Evolutionary conservation across 2,797 vertebrate species (phyloP), one percentile per base, ranked within the genome.

Genomic region (Chloroceryle inda): DNA sequence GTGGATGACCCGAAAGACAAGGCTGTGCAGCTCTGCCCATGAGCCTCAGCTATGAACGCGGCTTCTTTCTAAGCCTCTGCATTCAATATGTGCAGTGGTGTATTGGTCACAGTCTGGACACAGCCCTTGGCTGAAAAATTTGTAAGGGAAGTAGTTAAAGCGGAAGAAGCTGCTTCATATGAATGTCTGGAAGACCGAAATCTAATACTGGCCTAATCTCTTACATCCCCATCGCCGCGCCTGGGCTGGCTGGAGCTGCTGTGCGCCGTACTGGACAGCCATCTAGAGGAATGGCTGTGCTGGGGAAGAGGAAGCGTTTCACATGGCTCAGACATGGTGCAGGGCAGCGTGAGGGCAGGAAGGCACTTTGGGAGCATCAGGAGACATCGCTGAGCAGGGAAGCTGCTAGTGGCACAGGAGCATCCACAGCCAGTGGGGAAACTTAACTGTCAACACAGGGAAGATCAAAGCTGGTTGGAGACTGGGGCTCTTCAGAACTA

Each of bases 91-190:
- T 88, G 86, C 63, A 52, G 50, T n/a, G 61, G 63, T 18, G 37
- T 90, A 59, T 92, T 85, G 89, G 83, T 92, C 95, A 95, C 94
- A 94, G 84, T 85, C 89, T 94, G 83, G 72, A 75, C 31, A 37
- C 79, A 82, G 88, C 44, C 66, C 50, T 85, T 66, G 68, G 80
- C 72, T 94, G 73, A 73, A 38, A 56, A 38, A 52, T 50, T 61
- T 88, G 75, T 79, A 78, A 93, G 79, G 55, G 50, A 37, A 90
- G 63, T 59, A 83, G 76, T 84, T 85, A 59, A 94, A 92, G 80
- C 3, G 3, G 83, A 94, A 92, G 93, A 82, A 90, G 73, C 73
- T 1, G 10, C 83, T 90, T 88, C 80, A 56, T 33, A 80, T 29
- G 80, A 68, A 76, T 27, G 75, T 88, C 92, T 92, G 80, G 76